Percentiles rank a stretch among this genome's conserved stretches.
phyloP scores from a whole-genome alignment of 2,797 vertebrate species.

The Danio choprae region DNA sequence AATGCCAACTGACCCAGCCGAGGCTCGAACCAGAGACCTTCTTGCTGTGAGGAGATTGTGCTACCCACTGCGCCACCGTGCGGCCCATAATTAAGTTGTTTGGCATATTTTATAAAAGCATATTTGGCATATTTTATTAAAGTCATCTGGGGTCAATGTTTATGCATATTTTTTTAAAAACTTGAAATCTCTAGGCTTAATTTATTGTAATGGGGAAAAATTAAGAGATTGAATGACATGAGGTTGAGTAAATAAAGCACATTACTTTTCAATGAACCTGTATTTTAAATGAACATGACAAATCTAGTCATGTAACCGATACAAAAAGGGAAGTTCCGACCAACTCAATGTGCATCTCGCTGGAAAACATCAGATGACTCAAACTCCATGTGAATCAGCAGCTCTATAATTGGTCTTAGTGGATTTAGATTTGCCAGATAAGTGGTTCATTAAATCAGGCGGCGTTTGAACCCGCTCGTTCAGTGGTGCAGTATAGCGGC shows the following conservation, averaged over 20 bases:
- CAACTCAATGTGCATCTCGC: not conserved
- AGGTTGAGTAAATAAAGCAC: not conserved
- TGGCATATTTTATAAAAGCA: not conserved
- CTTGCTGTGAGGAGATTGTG: too few relatives aligned
- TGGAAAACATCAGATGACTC: slow-evolving; percentile 33
- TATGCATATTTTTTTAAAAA: not conserved
- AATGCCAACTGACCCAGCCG: too few relatives aligned
- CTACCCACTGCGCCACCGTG: too few relatives aligned
- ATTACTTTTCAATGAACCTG: not conserved
- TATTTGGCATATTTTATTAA: not conserved
- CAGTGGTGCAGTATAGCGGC: slow-evolving; percentile 34
- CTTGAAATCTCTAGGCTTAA: not conserved
- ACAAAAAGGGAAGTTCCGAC: not conserved
- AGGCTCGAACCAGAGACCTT: too few relatives aligned
- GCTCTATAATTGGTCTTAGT: slow-evolving; percentile 50
- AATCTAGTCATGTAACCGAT: not conserved
- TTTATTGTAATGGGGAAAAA: not conserved
- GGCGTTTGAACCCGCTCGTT: slow-evolving; percentile 49
- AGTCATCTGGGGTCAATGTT: not conserved
- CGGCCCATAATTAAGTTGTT: too few relatives aligned
- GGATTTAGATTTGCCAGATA: slow-evolving; percentile 56
- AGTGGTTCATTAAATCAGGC: slow-evolving; percentile 54
- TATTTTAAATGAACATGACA: not conserved
- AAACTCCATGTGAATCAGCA: slow-evolving; percentile 44
- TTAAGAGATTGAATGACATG: not conserved